Evolutionary conservation across 2,113 vertebrate genomes (phyloP).

Genomic region (Egretta garzetta): DNA sequence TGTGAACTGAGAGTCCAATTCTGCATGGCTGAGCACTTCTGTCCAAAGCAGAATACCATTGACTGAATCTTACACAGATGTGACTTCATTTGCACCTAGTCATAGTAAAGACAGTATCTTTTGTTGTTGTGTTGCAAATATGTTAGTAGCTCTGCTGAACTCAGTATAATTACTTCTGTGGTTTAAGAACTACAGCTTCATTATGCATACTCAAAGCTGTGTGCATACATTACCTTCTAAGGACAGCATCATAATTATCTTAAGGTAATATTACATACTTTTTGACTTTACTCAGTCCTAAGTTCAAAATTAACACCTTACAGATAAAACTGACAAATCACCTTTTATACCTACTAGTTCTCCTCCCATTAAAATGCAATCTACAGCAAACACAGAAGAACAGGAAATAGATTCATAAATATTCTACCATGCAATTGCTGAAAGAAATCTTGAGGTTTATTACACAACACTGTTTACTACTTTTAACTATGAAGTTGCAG

Average conservation of each 20-base stretch:
- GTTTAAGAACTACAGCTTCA: neutral
- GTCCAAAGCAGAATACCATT: neutral
- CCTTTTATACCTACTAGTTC: neutral
- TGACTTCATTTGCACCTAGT: neutral
- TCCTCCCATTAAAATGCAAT: neutral
- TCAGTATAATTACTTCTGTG: neutral
- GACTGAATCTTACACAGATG: neutral
- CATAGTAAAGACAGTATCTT: neutral
- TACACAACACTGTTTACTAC: neutral
- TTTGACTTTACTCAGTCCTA: neutral
- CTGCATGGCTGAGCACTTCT: neutral
- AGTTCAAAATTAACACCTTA: neutral
- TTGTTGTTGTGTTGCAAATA: neutral
- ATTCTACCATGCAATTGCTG: neutral
- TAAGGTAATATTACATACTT: neutral
- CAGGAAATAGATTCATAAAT: neutral
- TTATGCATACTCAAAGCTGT: neutral
- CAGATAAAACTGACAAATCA: neutral
- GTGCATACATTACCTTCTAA: neutral
- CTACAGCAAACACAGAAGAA: neutral
- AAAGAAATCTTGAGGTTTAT: neutral
- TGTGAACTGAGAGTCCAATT: neutral
- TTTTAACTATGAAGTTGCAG: neutral
- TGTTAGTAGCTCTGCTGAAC: neutral
- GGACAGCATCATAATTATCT: neutral